Conservation (phyloP, 1,140 invertebrate genomes). For the Aradophagus sp. region DNA sequence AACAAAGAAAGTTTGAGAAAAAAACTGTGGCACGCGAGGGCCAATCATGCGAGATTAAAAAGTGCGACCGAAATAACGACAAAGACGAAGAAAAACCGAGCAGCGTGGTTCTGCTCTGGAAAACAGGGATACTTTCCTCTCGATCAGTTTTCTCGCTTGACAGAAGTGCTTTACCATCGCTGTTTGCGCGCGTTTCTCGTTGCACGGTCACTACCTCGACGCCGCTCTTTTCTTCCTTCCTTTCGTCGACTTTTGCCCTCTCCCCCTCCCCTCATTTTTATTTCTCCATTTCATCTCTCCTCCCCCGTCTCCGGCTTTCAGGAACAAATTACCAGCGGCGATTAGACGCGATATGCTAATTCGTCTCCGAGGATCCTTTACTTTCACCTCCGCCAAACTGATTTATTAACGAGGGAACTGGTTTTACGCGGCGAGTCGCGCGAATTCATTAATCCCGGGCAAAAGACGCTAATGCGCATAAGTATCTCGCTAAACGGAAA, state of each 20-base stretch:
- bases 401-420: conserved; percentile 38
- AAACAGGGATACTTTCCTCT: conserved; percentile 29
- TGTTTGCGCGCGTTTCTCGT: conserved; percentile 16
- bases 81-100: conserved; percentile 17
- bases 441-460: conserved; percentile 13
- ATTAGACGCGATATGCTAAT: conserved; percentile 34
- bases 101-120: conserved; percentile 39
- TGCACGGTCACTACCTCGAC: conserved; percentile 15
- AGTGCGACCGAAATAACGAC: conserved; percentile 16
- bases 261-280: too few relatives aligned
- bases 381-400: conserved; percentile 25
- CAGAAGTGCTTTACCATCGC: conserved; percentile 22
- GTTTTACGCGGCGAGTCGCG: conserved; percentile 24
- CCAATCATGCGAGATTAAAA: conserved; percentile 9
- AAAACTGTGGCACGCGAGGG: conserved; percentile 19
- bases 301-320: too few relatives aligned
- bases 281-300: too few relatives aligned
- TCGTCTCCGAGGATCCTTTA: conserved; percentile 18
- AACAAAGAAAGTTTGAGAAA: too few relatives aligned
- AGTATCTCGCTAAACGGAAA: too few relatives aligned
- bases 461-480: conserved; percentile 11
- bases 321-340: too few relatives aligned
- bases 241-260: too few relatives aligned
- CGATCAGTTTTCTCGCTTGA: conserved; percentile 29
- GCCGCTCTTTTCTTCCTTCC: too few relatives aligned